A percentile compares a stretch with the other conserved stretches of the same genome.
These are phyloP conservation scores for Micropoecilia bifurca DNA, from an alignment of 2,797 vertebrate species.

Conservation along the genomic window DNA sequence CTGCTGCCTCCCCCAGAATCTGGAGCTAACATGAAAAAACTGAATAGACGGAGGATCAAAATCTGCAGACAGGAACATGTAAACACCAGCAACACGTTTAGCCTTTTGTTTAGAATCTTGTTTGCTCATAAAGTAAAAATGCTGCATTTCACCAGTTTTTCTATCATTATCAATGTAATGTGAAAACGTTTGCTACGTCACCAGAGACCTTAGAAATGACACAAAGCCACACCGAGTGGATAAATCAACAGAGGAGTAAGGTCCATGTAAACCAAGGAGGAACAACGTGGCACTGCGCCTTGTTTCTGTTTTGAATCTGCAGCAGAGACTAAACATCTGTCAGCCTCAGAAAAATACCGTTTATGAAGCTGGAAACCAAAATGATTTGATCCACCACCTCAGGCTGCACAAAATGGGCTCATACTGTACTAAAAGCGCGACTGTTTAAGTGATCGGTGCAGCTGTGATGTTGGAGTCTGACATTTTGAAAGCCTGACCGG, in stretches of 20 bases:
- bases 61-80: background rate
- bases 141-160: background rate
- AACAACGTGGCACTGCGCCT: conserved; percentile 22
- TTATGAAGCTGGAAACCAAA: conserved; percentile 29
- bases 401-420: conserved; percentile 30
- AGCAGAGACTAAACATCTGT: conserved; percentile 40
- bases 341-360: conserved; percentile 34
- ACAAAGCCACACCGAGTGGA: background rate
- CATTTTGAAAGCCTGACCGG: conserved; percentile 18
- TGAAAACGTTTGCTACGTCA: background rate
- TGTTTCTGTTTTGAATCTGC: conserved; percentile 26
- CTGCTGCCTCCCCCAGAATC: background rate
- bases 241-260: background rate
- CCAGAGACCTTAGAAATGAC: background rate
- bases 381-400: conserved; percentile 36
- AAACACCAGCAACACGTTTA: background rate
- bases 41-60: background rate
- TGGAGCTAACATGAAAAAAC: background rate
- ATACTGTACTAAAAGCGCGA: conserved; percentile 5
- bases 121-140: background rate
- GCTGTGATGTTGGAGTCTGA: background rate
- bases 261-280: conserved; percentile 2
- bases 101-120: background rate
- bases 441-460: conserved; percentile 15
- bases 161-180: background rate